Conservation (phyloP, 92 coral and sea anemone genomes). For the Muricea muricata region DNA sequence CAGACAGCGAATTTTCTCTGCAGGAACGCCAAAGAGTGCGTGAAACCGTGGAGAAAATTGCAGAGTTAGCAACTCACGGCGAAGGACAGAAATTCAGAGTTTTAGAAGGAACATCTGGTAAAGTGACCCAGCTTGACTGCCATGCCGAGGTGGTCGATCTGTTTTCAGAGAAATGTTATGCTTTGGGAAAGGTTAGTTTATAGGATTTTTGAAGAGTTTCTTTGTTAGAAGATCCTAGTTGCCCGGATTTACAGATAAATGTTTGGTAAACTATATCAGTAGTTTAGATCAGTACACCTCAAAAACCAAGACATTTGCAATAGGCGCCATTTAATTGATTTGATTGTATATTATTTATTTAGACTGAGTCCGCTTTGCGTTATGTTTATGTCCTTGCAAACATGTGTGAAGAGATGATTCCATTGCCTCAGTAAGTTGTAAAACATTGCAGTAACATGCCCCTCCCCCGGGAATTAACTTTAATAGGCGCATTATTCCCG, state of each 20-base stretch:
- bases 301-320: too few relatives aligned
- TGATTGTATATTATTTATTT: constrained; percentile 22
- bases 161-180: constrained; percentile 76
- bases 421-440: constrained; percentile 68
- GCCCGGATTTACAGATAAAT: not conserved
- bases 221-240: too few relatives aligned
- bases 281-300: too few relatives aligned
- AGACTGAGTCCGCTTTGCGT: constrained; percentile 95
- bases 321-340: too few relatives aligned
- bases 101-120: constrained; percentile 58
- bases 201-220: too few relatives aligned
- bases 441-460: not conserved
- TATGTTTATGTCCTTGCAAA: constrained; percentile 86
- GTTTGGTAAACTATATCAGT: not conserved
- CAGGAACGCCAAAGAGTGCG: constrained; percentile 73
- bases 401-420: constrained; percentile 83
- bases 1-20: too few relatives aligned
- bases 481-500: too few relatives aligned
- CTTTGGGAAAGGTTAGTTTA: constrained; percentile 71
- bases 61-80: constrained; percentile 49
- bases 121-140: constrained; percentile 80
- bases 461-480: too few relatives aligned
- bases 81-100: constrained; percentile 66
- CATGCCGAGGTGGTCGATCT: constrained; percentile 79
- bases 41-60: constrained; percentile 74